A percentile compares a stretch with the other conserved stretches of the same genome.
Conservation (phyloP, 2,888 invertebrate genomes). For the Drosophila picticornis region DNA sequence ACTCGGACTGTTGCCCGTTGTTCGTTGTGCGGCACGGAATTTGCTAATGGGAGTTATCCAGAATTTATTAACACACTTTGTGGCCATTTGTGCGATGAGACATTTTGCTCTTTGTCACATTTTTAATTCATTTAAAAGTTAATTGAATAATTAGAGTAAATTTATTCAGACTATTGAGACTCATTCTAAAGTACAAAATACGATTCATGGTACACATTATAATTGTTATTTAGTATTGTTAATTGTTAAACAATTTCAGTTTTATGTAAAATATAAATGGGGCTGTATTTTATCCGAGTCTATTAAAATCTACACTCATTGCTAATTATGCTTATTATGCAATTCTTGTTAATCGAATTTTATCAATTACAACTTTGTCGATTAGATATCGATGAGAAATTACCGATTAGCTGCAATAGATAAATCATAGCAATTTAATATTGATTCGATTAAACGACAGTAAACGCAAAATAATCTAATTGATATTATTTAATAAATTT, state of each 20-base stretch:
- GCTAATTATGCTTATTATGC: not conserved
- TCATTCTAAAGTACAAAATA: no score
- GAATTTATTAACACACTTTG: conserved; percentile 5
- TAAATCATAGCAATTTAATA: not conserved
- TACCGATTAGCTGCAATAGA: not conserved
- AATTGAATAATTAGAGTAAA: not conserved
- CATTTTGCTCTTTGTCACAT: not conserved
- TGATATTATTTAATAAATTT: not conserved
- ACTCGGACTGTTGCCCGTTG: not conserved
- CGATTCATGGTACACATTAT: no score
- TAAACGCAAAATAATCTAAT: not conserved
- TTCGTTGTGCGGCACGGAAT: not conserved
- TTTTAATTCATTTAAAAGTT: not conserved
- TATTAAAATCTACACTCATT: no score
- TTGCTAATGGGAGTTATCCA: not conserved
- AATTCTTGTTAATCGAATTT: not conserved
- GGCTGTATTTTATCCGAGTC: no score
- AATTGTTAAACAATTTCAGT: not conserved
- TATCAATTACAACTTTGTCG: not conserved
- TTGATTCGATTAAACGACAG: not conserved
- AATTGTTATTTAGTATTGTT: no score
- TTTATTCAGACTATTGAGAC: not conserved
- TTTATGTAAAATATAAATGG: not conserved
- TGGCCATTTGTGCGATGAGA: not conserved
- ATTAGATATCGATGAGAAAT: not conserved